These are phyloP conservation scores for Matsumurasca onukii DNA, from an alignment of 1,140 invertebrate species.

Conservation along the genomic window DNA sequence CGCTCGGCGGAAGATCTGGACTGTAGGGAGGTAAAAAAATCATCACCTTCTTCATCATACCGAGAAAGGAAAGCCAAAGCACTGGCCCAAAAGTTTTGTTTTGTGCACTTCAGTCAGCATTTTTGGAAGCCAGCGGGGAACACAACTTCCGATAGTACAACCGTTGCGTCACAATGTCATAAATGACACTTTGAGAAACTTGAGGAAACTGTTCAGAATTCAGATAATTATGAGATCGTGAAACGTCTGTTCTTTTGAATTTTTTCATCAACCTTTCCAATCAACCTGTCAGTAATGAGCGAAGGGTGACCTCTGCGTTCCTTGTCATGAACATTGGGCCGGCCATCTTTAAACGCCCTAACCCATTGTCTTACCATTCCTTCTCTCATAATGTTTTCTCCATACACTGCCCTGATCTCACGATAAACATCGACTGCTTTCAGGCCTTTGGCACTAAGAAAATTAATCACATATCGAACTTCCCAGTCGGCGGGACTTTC, in stretches of 20 bases:
- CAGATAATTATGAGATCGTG: not conserved
- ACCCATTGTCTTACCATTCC: not conserved
- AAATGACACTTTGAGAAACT: constrained; percentile 9
- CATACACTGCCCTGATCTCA: not conserved
- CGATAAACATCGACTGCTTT: not conserved
- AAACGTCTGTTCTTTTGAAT: not conserved
- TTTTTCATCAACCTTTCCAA: not conserved
- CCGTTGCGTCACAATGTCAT: constrained; percentile 18
- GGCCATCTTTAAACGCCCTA: no score
- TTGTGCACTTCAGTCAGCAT: constrained; percentile 26
- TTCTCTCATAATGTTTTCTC: not conserved
- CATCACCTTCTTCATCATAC: not conserved
- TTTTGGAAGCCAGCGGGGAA: constrained; percentile 31
- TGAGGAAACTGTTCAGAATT: not conserved
- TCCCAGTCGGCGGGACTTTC: not conserved
- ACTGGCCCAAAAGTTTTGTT: not conserved
- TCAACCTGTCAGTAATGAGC: not conserved
- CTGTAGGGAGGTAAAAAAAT: not conserved
- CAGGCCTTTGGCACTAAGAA: not conserved
- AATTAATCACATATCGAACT: not conserved
- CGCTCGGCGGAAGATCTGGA: not conserved
- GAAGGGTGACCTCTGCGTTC: not conserved
- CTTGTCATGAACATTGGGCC: not conserved
- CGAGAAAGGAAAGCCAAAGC: not conserved
- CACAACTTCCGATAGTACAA: constrained; percentile 27